These are phyloP conservation scores for Cheiracanthium punctorium DNA, from an alignment of 2,888 invertebrate species.

Conservation along the genomic window DNA sequence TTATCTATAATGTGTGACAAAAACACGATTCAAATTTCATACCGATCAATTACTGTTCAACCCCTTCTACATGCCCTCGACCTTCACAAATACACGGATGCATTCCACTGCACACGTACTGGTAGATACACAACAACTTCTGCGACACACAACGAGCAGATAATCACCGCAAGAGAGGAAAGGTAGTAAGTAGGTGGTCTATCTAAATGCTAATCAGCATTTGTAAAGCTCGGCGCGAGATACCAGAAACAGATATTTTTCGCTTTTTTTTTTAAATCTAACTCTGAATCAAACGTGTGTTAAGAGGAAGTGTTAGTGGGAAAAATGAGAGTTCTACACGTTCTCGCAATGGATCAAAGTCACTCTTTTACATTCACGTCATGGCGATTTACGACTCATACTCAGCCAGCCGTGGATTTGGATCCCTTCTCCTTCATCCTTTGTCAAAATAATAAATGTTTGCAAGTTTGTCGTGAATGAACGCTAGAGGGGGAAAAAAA, in stretches of 20 bases:
- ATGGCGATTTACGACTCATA: neutral
- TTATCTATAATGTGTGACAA: too few relatives aligned
- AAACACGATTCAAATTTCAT: too few relatives aligned
- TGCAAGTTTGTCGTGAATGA: neutral
- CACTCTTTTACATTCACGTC: neutral
- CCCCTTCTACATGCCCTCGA: too few relatives aligned
- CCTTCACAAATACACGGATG: neutral
- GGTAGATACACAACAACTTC: neutral
- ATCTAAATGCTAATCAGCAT: neutral
- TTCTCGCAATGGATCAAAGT: neutral
- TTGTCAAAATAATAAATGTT: neutral
- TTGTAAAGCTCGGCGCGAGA: neutral
- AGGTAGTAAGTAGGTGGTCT: neutral
- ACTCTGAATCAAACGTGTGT: neutral
- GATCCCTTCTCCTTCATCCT: neutral
- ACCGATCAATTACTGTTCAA: too few relatives aligned
- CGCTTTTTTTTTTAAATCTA: neutral
- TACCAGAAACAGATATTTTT: neutral
- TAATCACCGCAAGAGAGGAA: neutral
- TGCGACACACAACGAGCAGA: neutral
- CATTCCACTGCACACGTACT: neutral
- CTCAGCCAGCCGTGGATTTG: neutral
- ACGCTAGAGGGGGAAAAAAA: neutral
- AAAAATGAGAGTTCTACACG: neutral
- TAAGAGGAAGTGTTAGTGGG: neutral